Base-by-base conservation (phyloP, 1,140 invertebrate genomes). In the Agrilus planipennis region DNA sequence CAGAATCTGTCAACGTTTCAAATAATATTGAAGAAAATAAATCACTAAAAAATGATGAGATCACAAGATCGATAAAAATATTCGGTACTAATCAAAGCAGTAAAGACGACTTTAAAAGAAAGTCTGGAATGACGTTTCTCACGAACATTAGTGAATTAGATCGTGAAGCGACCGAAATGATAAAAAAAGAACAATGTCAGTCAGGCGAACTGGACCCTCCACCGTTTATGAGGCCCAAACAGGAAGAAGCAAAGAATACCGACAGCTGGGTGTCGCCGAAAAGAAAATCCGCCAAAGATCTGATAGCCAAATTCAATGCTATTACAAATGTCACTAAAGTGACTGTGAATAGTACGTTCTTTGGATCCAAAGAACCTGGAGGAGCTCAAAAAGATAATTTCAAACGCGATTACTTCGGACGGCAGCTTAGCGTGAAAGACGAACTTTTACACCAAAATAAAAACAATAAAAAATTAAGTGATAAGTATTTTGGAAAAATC, bases 61-160 rank as follows among this genome's bases (percentile, higher is more conserved):
- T 10, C 57, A 38, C 53, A 47, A 48, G 59, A 58, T 55, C 62
- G 64, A 65, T 50, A 49, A 69, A 57, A 35, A 63, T 60, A 47
- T 53, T 50, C 1, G 56, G 53, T 27, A 58, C 54, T 22, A 61
- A 66, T 10, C 17, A 16, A 0, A 50, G 50, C 20, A 58, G 57
- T 22, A 57, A 58, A 39, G 55, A 59, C 19, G 60, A 65, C 2
- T 61, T 67, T 7, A 77, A 77, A 51, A 58, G 75, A 17, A 70
- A 64, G 37, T 77, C 75, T 0, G 71, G 73, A 7, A 55, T 78
- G 6, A 79, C 75, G 16, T 69, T 81, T 40, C 58, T 86, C n/a
- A 76, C 78, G 0, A 86, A 81, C 54, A 84, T 86, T 44, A 85
- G 81, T 54, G 81, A 85, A 53, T 61, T 86, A 16, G 83, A 88